Evolutionary conservation across 2,797 vertebrate genomes (phyloP).

Genomic region (Neosilurus hyrtlii): DNA sequence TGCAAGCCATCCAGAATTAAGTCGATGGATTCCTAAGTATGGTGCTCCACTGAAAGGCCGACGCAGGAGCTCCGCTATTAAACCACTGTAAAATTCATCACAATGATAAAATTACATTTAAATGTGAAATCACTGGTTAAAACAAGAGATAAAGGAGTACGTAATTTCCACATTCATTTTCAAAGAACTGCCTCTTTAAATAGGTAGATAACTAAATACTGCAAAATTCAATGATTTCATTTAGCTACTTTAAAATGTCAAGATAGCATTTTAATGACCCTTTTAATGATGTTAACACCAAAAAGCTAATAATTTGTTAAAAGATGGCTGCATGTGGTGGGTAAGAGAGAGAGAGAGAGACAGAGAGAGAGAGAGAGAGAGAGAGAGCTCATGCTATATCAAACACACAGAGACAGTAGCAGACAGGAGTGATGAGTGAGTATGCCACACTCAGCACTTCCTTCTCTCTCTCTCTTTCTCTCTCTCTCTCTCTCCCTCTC

Average conservation of each 20-base stretch:
- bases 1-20: too few species aligned
- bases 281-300: conserved; percentile 28
- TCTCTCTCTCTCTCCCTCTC: conserved; percentile 55
- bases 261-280: conserved; percentile 27
- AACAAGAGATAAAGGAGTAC: not conserved
- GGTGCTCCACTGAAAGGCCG: too few species aligned
- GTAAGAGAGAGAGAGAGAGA: not conserved
- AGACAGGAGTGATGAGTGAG: conserved; percentile 46
- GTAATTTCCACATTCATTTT: not conserved
- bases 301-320: conserved; percentile 18
- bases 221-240: conserved; percentile 17
- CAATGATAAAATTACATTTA: not conserved
- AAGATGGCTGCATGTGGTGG: conserved; percentile 13
- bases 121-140: not conserved
- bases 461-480: conserved; percentile 41
- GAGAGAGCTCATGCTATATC: not conserved
- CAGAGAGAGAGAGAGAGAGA: not conserved
- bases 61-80: not conserved
- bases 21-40: too few species aligned
- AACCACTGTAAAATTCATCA: not conserved
- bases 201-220: not conserved
- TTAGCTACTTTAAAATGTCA: conserved; percentile 36
- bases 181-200: not conserved
- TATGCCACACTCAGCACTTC: conserved; percentile 69
- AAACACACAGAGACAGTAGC: conserved; percentile 40